Evolutionary conservation across 2,113 vertebrate species (phyloP).

Genomic region (Pluvialis apricaria): DNA sequence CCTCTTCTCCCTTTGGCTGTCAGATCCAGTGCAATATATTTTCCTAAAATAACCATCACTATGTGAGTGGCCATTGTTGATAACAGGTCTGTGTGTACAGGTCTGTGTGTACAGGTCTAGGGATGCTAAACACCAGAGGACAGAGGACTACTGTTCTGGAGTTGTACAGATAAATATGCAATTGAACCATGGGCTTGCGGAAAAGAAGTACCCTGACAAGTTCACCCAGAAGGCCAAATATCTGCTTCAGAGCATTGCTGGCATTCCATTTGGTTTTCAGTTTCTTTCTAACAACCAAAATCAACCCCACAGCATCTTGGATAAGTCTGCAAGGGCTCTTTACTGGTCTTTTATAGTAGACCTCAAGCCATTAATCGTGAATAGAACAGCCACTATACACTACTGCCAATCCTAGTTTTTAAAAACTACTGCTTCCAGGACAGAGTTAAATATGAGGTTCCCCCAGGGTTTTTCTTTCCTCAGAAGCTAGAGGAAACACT

Average conservation of each 20-base stretch:
- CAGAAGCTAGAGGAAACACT: not conserved
- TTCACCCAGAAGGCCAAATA: not conserved
- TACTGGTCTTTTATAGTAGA: not conserved
- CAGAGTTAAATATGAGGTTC: not conserved
- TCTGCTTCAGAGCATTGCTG: not conserved
- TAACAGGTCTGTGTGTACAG: too few species aligned
- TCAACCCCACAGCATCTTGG: not conserved
- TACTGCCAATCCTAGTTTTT: not conserved
- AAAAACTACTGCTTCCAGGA: not conserved
- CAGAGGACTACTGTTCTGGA: not conserved
- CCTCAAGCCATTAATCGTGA: accelerated
- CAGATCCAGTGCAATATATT: too few species aligned
- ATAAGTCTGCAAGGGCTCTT: not conserved
- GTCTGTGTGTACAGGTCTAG: too few species aligned
- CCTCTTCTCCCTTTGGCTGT: too few species aligned
- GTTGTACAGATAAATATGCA: not conserved
- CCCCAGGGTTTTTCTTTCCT: not conserved
- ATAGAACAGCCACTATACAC: not conserved
- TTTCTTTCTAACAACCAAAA: not conserved
- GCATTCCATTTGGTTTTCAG: not conserved
- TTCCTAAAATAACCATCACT: too few species aligned
- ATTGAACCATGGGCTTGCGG: not conserved
- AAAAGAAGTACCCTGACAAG: not conserved
- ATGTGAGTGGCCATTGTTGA: too few species aligned
- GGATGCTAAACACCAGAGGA: too few species aligned